Evolutionary conservation across 2,113 vertebrate genomes (phyloP).

Genomic region (Cyprinodon tularosa): DNA sequence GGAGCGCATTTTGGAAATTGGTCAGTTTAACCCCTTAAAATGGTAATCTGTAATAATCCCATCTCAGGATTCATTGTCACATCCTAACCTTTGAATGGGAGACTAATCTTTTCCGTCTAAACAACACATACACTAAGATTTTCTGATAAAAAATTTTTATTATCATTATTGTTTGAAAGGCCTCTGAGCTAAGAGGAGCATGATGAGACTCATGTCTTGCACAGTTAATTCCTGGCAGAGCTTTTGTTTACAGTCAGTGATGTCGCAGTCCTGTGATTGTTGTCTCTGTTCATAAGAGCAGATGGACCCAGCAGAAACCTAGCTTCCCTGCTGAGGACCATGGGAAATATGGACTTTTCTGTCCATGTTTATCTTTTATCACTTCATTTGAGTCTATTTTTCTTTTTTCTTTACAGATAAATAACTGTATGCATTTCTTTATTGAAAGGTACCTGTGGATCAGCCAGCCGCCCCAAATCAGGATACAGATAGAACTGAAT

Average conservation of each 20-base stretch:
- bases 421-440: neutral
- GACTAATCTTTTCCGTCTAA: neutral
- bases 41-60: neutral
- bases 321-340: constrained; percentile 46
- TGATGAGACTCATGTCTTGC: neutral
- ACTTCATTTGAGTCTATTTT: neutral
- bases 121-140: neutral
- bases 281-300: constrained; percentile 54
- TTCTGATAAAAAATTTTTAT: no score
- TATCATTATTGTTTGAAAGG: neutral
- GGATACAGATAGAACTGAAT: constrained; percentile 94
- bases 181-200: neutral
- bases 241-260: constrained; percentile 49
- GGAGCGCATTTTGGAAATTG: no score
- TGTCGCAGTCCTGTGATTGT: constrained; percentile 42
- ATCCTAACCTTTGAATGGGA: no score
- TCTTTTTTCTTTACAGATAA: neutral
- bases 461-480: constrained; percentile 86
- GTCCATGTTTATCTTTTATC: neutral
- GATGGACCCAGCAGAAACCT: constrained; percentile 69
- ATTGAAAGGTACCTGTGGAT: constrained; percentile 83
- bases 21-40: neutral
- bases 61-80: constrained; percentile 10
- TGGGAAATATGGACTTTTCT: constrained; percentile 51
- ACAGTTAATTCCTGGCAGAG: constrained; percentile 15